Conservation (phyloP, 35 echinoderm and acorn worm genomes). For the Heliocidaris erythrogramma region DNA sequence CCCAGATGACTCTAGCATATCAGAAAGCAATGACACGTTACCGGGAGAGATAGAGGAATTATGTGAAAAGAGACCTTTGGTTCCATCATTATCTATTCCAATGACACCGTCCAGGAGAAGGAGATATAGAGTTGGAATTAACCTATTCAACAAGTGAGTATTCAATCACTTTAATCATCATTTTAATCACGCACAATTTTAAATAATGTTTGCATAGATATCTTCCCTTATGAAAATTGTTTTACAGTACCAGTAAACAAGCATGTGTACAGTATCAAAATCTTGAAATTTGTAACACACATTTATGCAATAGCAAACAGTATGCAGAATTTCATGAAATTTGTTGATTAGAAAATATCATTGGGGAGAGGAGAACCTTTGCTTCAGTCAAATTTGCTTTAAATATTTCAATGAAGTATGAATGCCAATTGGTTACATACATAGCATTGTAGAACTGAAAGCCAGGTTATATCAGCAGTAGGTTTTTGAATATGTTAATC, state of each 20-base stretch:
- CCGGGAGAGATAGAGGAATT: slow-evolving; percentile 82
- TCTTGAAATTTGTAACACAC: no score
- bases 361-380: background rate
- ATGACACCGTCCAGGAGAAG: slow-evolving; percentile 87
- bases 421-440: background rate
- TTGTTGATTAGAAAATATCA: no score
- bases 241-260: no score
- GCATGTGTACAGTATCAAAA: no score
- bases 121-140: slow-evolving; percentile 91
- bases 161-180: background rate
- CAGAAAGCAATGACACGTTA: slow-evolving; percentile 86
- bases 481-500: no score
- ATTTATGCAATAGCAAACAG: no score
- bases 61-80: slow-evolving; percentile 68
- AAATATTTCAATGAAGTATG: background rate
- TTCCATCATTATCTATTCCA: slow-evolving; percentile 82
- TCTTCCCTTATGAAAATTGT: no score
- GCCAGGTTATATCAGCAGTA: background rate
- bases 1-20: slow-evolving; percentile 87
- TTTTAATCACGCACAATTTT: no score
- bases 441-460: background rate
- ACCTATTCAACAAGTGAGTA: slow-evolving; percentile 99
- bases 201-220: no score
- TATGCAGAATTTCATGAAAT: no score
- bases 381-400: background rate